Evolutionary conservation across 2,113 vertebrate species (phyloP).

Genomic region (Amazona vittata): DNA sequence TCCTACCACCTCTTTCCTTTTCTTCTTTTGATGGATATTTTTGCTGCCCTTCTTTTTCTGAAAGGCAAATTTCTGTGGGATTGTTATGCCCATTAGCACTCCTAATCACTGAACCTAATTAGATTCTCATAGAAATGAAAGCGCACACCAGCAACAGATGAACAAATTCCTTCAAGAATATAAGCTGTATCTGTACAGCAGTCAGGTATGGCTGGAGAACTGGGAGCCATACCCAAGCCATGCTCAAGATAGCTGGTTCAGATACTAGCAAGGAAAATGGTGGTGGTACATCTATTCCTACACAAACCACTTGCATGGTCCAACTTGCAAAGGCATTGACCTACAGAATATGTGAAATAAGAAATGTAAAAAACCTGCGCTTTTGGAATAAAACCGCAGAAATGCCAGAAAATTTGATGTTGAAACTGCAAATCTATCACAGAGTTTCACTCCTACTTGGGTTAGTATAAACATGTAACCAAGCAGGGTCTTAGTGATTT

Average conservation of each 20-base stretch:
- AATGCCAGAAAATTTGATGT: background rate
- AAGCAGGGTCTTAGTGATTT: background rate
- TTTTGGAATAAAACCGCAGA: background rate
- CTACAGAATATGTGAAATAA: background rate
- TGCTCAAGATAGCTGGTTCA: background rate
- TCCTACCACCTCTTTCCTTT: background rate
- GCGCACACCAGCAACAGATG: background rate
- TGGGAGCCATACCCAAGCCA: accelerated
- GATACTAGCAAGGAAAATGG: background rate
- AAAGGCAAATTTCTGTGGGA: constrained; percentile 37
- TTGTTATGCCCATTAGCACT: constrained; percentile 30
- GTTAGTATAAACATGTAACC: background rate
- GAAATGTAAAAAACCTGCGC: background rate
- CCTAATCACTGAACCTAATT: constrained; percentile 40
- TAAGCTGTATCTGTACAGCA: accelerated
- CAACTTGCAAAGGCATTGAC: background rate
- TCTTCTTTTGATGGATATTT: background rate
- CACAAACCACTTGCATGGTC: accelerated
- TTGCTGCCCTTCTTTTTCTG: background rate
- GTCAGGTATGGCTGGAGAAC: background rate
- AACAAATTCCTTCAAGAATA: constrained; percentile 1
- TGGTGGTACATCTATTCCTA: background rate
- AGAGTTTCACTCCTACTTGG: accelerated
- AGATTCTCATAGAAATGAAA: background rate
- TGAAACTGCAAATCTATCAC: background rate